Conservation (phyloP, 2,113 vertebrate species). For the Hypanus sabinus region DNA sequence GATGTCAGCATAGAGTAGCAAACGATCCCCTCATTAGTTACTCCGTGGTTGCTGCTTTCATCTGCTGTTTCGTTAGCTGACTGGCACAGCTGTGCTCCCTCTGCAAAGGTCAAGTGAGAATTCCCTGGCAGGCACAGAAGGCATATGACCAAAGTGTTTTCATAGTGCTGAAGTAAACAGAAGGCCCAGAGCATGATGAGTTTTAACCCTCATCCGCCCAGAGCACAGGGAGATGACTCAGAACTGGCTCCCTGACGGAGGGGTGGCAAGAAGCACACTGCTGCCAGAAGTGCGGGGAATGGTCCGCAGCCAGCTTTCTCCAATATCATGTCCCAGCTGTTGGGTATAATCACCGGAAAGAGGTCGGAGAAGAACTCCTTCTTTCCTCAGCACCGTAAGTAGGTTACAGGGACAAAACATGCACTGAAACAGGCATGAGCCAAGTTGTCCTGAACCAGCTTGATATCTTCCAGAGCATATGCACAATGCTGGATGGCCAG, state of each 20-base stretch:
- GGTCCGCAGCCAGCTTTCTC: neutral
- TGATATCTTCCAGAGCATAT: neutral
- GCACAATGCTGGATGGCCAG: neutral
- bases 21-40: slow-evolving; percentile 37
- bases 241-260: neutral
- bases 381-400: neutral
- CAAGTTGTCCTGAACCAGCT: neutral
- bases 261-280: neutral
- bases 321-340: too few relatives aligned
- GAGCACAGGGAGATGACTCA: neutral
- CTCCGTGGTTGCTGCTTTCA: slow-evolving; percentile 9
- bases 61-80: slow-evolving; percentile 27
- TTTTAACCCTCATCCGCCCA: slow-evolving; percentile 16
- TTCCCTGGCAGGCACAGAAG: slow-evolving; percentile 27
- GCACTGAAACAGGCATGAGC: neutral
- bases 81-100: slow-evolving; percentile 34
- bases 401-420: neutral
- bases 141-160: slow-evolving; percentile 37
- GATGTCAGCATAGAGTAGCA: slow-evolving; percentile 11
- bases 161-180: slow-evolving; percentile 35
- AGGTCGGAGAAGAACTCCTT: neutral
- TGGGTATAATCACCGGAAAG: neutral
- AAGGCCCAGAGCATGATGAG: neutral
- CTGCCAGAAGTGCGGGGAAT: neutral
- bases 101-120: slow-evolving; percentile 31